Evolutionary conservation across 2,113 vertebrate genomes (phyloP).

Genomic region (Labeo catla): DNA sequence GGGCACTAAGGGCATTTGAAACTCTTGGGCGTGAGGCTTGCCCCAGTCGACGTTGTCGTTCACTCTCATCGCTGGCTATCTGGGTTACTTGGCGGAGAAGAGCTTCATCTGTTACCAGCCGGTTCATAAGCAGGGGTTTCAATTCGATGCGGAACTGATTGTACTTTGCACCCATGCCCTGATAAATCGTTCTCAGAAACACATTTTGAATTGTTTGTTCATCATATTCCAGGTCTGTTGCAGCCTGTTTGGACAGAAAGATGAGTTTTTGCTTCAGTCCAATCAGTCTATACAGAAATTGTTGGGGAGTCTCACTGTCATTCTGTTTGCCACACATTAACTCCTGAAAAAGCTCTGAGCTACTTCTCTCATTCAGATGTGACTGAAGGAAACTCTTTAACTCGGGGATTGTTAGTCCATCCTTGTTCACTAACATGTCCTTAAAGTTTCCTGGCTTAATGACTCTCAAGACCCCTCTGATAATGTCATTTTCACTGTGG

Average conservation of each 20-base stretch:
- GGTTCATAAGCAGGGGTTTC: neutral
- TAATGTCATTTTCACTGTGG: constrained; percentile 10
- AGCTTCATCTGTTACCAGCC: neutral
- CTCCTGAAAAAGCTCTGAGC: constrained; percentile 48
- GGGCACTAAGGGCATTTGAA: neutral
- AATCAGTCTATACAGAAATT: constrained; percentile 46
- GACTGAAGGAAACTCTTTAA: too few species aligned
- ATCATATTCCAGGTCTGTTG: constrained; percentile 40
- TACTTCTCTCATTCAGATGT: too few species aligned
- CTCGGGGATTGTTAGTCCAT: too few species aligned
- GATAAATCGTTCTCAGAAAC: constrained; percentile 38
- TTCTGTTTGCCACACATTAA: constrained; percentile 37
- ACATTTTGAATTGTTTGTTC: constrained; percentile 42
- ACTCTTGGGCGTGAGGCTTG: neutral
- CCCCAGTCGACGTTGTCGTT: neutral
- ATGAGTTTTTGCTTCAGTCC: constrained; percentile 48
- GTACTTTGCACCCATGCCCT: neutral
- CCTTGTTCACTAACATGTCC: too few species aligned
- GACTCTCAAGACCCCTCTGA: too few species aligned
- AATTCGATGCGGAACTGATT: neutral
- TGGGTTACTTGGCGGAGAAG: neutral
- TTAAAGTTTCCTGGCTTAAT: too few species aligned
- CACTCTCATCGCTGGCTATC: neutral
- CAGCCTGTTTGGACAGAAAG: constrained; percentile 29
- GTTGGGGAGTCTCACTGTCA: constrained; percentile 37